Percentiles rank a stretch among this genome's conserved stretches.
phyloP scores from a whole-genome alignment of 2,113 vertebrate genomes.

The Grantiella picta region DNA sequence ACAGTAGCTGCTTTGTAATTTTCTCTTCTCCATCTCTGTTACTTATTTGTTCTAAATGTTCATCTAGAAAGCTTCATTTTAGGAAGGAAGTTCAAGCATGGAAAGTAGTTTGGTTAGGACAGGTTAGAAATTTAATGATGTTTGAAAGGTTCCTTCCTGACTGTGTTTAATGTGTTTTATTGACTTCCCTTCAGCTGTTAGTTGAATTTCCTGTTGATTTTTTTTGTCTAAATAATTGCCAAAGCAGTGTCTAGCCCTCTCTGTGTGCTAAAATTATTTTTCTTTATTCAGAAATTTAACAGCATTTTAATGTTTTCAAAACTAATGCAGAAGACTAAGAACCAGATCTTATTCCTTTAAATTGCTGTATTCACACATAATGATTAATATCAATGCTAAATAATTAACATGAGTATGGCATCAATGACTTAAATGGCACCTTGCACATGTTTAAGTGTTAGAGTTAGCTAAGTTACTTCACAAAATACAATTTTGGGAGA shows the following conservation, averaged over 20 bases:
- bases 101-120: constrained; percentile 35
- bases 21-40: neutral
- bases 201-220: constrained; percentile 52
- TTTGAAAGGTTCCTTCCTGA: constrained; percentile 65
- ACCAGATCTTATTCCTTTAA: neutral
- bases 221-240: neutral
- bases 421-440: neutral
- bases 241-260: neutral
- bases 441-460: neutral
- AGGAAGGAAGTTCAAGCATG: constrained; percentile 36
- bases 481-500: neutral
- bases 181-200: constrained; percentile 42
- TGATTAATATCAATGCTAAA: neutral
- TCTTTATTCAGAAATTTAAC: neutral
- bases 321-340: neutral
- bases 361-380: neutral
- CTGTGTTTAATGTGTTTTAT: constrained; percentile 4
- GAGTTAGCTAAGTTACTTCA: neutral
- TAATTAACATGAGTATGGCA: neutral
- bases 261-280: neutral
- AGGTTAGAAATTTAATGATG: constrained; percentile 17
- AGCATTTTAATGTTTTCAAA: neutral
- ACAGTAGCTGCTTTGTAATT: neutral
- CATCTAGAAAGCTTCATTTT: neutral
- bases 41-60: neutral